Base-by-base conservation (phyloP, 2,113 vertebrate species). In the Ameiurus melas region DNA sequence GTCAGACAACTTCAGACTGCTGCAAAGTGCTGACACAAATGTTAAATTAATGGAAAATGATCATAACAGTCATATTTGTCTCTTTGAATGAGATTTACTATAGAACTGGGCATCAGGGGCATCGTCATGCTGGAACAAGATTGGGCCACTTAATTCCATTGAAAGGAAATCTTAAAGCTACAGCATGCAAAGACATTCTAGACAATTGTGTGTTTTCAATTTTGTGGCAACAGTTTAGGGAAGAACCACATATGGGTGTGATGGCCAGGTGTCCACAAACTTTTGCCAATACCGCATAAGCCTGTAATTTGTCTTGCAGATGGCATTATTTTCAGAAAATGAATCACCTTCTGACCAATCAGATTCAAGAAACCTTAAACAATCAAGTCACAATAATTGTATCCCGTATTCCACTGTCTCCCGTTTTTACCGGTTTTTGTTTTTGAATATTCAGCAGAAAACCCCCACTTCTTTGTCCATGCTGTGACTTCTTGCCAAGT, bases 381-480 rank as follows among this genome's bases (percentile, higher is more conserved):
- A 75, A 20, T 75, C 43, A 1, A 22, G 36, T 36, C 30, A 75
- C 39, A 39, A 43, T 75, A 75, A 25, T 43, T 43, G 20, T 39
- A 4, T 20, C 19, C 9, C 36, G 12, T 12, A 17, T 75, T 25
- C 36, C 71, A 47, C 20, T 47, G 36, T 25, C 9, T 75, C 9
- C 70, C 12, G 10, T 53, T 78, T 47, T 78, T n/a, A 36, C 64
- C 53, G n/a, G 85, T 82, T 87, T 82, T 89, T 81, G 79, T 80
- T 77, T 57, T 62, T 27, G n/a, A 75, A 79, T 39, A 5, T 19
- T 30, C 43, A n/a, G 5, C 47, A 51, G 6, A 39, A 79, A 77
- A 77, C 13, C 22, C 2, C 5, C 2, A 78, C 30, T 68, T 25
- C 53, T 83, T 39, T 55, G 27, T 39, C 16, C 39, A 47, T 80